These are phyloP conservation scores for Clistopyga incitator DNA, from an alignment of 2,888 invertebrate genomes.

Conservation along the genomic window DNA sequence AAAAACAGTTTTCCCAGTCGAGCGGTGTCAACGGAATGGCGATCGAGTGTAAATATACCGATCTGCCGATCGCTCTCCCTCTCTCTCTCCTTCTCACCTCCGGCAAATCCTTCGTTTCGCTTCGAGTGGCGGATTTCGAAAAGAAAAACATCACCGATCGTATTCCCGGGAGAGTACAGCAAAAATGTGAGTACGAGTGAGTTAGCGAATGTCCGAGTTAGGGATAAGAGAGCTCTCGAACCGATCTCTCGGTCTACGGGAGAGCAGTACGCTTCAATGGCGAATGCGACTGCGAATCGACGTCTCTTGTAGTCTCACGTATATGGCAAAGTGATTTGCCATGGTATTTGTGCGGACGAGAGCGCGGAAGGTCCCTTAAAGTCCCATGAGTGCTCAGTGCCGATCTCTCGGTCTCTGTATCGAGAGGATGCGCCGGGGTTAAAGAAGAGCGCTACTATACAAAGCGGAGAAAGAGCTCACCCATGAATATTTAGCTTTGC, in stretches of 20 bases:
- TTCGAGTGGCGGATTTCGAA: constrained; percentile 1
- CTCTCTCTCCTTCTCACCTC: constrained; percentile 23
- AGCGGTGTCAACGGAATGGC: constrained; percentile 7
- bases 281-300: constrained; percentile 9
- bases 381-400: constrained; percentile 17
- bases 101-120: not conserved
- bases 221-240: constrained; percentile 21
- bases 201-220: constrained; percentile 43
- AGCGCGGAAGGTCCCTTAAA: constrained; percentile 49
- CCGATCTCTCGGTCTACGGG: constrained; percentile 30
- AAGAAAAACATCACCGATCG: constrained; percentile 35
- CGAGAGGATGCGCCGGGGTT: constrained; percentile 10
- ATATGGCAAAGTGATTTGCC: constrained; percentile 62
- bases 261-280: not conserved
- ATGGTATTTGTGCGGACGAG: constrained; percentile 38
- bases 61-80: constrained; percentile 26
- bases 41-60: constrained; percentile 42
- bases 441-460: constrained; percentile 68
- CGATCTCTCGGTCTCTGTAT: constrained; percentile 34
- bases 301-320: constrained; percentile 14
- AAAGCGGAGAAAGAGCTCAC: constrained; percentile 64
- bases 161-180: constrained; percentile 23
- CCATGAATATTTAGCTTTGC: constrained; percentile 79
- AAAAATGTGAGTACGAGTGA: constrained; percentile 48
- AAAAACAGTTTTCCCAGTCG: constrained; percentile 55